phyloP scores from a whole-genome alignment of 2,888 invertebrate genomes.

The Acheta domesticus region DNA sequence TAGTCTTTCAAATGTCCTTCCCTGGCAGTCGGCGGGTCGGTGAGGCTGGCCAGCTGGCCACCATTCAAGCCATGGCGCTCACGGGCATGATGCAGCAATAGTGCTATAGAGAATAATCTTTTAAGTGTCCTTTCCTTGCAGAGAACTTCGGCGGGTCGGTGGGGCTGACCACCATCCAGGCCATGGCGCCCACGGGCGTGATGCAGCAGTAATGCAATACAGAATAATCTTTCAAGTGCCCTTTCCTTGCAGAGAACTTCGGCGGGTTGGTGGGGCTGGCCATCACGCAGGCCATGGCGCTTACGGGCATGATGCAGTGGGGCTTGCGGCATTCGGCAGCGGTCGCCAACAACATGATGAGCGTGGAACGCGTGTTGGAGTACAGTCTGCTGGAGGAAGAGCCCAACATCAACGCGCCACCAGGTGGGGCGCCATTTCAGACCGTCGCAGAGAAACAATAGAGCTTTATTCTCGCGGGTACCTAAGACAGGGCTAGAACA shows the following conservation, averaged over 20 bases:
- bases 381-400: constrained; percentile 71
- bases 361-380: constrained; percentile 84
- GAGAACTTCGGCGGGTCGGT: too few relatives aligned
- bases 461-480: too few relatives aligned
- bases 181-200: constrained; percentile 51
- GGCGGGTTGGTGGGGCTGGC: constrained; percentile 50
- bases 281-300: constrained; percentile 47
- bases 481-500: too few relatives aligned
- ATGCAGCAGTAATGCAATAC: constrained; percentile 57
- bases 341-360: constrained; percentile 81
- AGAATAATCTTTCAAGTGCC: too few relatives aligned
- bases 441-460: too few relatives aligned
- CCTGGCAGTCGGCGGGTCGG: constrained; percentile 45
- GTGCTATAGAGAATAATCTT: too few relatives aligned
- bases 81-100: constrained; percentile 55
- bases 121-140: too few relatives aligned
- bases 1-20: too few relatives aligned
- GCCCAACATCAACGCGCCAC: constrained; percentile 47
- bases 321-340: constrained; percentile 91
- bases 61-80: constrained; percentile 48
- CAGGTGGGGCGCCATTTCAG: constrained; percentile 19
- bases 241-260: constrained; percentile 36
- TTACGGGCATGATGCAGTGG: constrained; percentile 64
- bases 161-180: too few relatives aligned
- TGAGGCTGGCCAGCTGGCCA: constrained; percentile 51